These are phyloP conservation scores for Malacoctenus gilli DNA, from an alignment of 2,797 vertebrate species.

Conservation along the genomic window DNA sequence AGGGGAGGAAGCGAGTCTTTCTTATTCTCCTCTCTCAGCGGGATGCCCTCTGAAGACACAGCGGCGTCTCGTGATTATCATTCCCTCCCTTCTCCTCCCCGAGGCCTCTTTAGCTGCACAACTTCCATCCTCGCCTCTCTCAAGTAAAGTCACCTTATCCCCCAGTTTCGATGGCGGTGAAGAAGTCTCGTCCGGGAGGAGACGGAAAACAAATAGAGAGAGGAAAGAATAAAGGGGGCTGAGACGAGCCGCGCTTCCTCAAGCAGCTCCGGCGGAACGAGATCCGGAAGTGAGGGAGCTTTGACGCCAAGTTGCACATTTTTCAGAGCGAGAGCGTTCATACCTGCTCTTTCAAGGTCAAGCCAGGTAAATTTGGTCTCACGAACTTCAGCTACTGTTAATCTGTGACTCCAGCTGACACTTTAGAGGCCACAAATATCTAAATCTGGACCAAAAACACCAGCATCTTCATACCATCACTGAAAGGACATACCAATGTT, in stretches of 20 bases:
- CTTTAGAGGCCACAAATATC: too few species aligned
- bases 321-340: too few species aligned
- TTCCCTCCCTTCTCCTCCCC: constrained; percentile 57
- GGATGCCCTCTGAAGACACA: constrained; percentile 64
- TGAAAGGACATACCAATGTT: too few species aligned
- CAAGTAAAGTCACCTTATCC: constrained; percentile 63
- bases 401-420: too few species aligned
- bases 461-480: too few species aligned
- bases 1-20: constrained; percentile 42
- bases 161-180: constrained; percentile 23
- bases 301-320: too few species aligned
- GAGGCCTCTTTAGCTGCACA: constrained; percentile 69
- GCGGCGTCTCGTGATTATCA: constrained; percentile 65
- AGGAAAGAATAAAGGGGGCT: constrained; percentile 5
- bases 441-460: too few species aligned
- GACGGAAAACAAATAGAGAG: constrained; percentile 7
- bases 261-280: constrained; percentile 63
- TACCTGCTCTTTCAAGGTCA: too few species aligned
- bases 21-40: constrained; percentile 54
- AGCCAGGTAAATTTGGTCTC: too few species aligned
- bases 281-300: too few species aligned
- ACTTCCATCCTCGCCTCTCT: constrained; percentile 46
- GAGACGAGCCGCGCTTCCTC: constrained; percentile 42
- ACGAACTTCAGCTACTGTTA: too few species aligned
- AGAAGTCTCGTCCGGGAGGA: constrained; percentile 17